Conservation (phyloP, 2,113 vertebrate genomes). For the Calonectris borealis region DNA sequence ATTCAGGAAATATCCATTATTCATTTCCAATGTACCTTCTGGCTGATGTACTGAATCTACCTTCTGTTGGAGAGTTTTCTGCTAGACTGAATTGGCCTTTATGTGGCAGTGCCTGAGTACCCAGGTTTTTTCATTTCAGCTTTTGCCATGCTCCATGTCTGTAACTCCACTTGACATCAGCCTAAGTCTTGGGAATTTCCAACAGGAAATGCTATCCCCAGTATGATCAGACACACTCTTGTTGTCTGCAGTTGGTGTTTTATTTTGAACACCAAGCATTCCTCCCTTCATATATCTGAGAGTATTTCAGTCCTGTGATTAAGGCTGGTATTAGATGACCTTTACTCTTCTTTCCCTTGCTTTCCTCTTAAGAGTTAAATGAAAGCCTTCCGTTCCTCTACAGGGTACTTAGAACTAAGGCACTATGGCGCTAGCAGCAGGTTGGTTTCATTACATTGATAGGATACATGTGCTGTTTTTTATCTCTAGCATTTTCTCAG, state of each 20-base stretch:
- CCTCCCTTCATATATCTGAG: constrained; percentile 60
- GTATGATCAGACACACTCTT: constrained; percentile 62
- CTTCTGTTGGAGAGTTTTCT: constrained; percentile 32
- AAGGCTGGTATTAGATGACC: constrained; percentile 78
- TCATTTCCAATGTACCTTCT: constrained; percentile 47
- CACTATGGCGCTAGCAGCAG: constrained; percentile 75
- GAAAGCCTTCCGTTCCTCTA: constrained; percentile 81
- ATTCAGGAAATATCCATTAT: constrained; percentile 28
- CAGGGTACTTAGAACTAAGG: constrained; percentile 77
- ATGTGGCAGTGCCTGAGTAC: background rate
- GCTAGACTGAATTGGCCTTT: background rate
- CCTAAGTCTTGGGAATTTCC: constrained; percentile 26
- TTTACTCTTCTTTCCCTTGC: constrained; percentile 74
- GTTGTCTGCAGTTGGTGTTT: constrained; percentile 65
- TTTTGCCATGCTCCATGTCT: background rate
- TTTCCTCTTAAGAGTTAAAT: constrained; percentile 82
- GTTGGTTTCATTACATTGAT: constrained; percentile 88
- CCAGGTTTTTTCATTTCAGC: background rate
- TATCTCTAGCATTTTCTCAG: constrained; percentile 91
- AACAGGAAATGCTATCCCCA: constrained; percentile 65
- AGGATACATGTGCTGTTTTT: constrained; percentile 85
- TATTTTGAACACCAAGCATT: constrained; percentile 72
- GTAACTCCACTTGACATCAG: constrained; percentile 22
- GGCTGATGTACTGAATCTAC: constrained; percentile 25
- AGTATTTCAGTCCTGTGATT: constrained; percentile 74